phyloP scores from a whole-genome alignment of 1,140 invertebrate genomes.

The Meloidogyne exigua region DNA sequence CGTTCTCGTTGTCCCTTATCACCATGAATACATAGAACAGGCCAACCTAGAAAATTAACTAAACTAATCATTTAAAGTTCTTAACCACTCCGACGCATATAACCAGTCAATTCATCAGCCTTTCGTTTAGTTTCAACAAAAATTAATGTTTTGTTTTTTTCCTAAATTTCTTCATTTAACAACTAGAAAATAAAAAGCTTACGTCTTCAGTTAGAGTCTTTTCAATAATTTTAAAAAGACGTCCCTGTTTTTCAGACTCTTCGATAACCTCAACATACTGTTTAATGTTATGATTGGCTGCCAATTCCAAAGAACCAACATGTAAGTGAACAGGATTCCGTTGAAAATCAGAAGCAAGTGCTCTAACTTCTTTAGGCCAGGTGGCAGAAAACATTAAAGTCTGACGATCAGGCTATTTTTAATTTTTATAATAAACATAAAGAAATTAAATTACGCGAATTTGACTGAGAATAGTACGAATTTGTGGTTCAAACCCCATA shows the following conservation, averaged over 20 bases:
- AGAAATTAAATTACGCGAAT: conserved; percentile 78
- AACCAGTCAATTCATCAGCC: conserved; percentile 86
- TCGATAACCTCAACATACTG: conserved; percentile 98
- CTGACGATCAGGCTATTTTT: conserved; percentile 78
- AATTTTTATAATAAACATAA: conserved; percentile 11
- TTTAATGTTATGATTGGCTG: conserved; percentile 78
- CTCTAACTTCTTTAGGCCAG: conserved; percentile 93
- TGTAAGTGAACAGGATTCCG: conserved; percentile 87
- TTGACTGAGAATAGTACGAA: conserved; percentile 90
- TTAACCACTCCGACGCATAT: conserved; percentile 83
- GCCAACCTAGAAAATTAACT: conserved; percentile 43
- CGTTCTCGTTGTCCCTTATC: conserved; percentile 68
- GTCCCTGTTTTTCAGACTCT: conserved; percentile 89
- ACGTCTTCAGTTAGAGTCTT: conserved; percentile 29
- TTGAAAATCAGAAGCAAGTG: conserved; percentile 88
- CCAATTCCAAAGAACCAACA: conserved; percentile 75
- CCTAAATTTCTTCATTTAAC: conserved; percentile 74
- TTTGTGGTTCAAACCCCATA: conserved; percentile 98
- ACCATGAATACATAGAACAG: conserved; percentile 68
- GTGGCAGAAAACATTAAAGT: conserved; percentile 97
- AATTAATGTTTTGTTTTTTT: conserved; percentile 70
- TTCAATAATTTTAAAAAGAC: conserved; percentile 23
- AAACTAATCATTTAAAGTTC: conserved; percentile 63
- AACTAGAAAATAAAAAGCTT: conserved; percentile 77
- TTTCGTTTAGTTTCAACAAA: conserved; percentile 97